Conservation (phyloP, 2,113 vertebrate species). For the Plestiodon gilberti region DNA sequence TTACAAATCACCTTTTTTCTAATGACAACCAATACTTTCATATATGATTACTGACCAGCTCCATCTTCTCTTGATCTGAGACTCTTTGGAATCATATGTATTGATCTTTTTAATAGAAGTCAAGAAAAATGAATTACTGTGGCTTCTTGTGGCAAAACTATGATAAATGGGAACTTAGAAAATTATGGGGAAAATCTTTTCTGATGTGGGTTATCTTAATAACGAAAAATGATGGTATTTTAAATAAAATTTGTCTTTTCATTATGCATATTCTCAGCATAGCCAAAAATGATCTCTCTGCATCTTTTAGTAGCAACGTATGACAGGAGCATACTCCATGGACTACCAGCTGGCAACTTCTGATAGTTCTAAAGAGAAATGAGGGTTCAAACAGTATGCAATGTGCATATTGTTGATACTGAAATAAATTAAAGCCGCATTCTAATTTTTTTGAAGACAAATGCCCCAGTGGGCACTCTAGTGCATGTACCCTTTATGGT, state of each 20-base stretch:
- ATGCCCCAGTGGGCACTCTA: not conserved
- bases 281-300: constrained; percentile 77
- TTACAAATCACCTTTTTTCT: constrained; percentile 82
- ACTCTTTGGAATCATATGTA: constrained; percentile 89
- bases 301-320: constrained; percentile 71
- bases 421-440: not conserved
- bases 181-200: constrained; percentile 76
- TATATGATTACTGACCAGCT: constrained; percentile 86
- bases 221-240: constrained; percentile 80
- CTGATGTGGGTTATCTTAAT: constrained; percentile 82
- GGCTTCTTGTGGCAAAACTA: constrained; percentile 82
- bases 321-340: constrained; percentile 46
- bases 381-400: constrained; percentile 23
- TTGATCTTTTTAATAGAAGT: constrained; percentile 92
- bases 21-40: constrained; percentile 90
- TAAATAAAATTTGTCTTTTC: constrained; percentile 83
- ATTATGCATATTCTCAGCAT: constrained; percentile 80
- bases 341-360: constrained; percentile 64
- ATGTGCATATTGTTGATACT: constrained; percentile 42
- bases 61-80: constrained; percentile 86
- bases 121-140: constrained; percentile 89
- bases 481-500: not conserved
- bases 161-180: constrained; percentile 86
- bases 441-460: not conserved
- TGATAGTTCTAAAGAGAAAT: constrained; percentile 49